Evolutionary conservation across 2,113 vertebrate species (phyloP), one percentile per base, ranked within the genome.

Genomic region (Vidua macroura): DNA sequence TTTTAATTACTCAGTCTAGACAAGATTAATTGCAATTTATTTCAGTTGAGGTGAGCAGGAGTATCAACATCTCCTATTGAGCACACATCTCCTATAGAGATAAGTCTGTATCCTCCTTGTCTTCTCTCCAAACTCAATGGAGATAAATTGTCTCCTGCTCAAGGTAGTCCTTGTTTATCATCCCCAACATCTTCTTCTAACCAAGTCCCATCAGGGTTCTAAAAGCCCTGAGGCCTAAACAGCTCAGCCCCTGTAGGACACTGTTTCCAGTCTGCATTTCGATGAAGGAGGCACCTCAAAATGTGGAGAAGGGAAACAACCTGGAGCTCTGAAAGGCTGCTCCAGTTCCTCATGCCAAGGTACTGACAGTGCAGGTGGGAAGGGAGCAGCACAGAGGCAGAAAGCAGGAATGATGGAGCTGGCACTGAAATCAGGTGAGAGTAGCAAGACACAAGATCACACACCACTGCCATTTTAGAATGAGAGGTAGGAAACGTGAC

Each of bases 1-100:
- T 92, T 92, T 92, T 88, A 92, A 86, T 91, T 95, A 83, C 31
- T 80, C 25, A 59, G 39, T 70, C 73, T 84, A 88, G 83, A 94
- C 73, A 78, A 89, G 27, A 64, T 55, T 75, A 91, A 83, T 55
- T 81, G 39, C 33, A 74, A 62, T 59, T 77, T 91, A 66, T 86
- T 89, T 91, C 73, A 39, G 39, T 27, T 74, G 64, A 89, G 91
- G 74, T 67, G 35, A 92, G 60, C 58, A 92, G 59, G n/a, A 92
- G 11, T 85, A 72, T 49, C 55, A 88, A 53, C 31, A 83, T 76
- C 48, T 74, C 62, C 39, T 35, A 10, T n/a, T 25, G 58, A 79
- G 44, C 43, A 87, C 55, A n/a, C 15, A 63, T 39, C 48, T 77
- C 48, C 48, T 63, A 31, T 13, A 28, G 44, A 62, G 39, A 88